These are phyloP conservation scores for Poecilia gillii DNA, from an alignment of 2,797 vertebrate genomes.

Conservation along the genomic window DNA sequence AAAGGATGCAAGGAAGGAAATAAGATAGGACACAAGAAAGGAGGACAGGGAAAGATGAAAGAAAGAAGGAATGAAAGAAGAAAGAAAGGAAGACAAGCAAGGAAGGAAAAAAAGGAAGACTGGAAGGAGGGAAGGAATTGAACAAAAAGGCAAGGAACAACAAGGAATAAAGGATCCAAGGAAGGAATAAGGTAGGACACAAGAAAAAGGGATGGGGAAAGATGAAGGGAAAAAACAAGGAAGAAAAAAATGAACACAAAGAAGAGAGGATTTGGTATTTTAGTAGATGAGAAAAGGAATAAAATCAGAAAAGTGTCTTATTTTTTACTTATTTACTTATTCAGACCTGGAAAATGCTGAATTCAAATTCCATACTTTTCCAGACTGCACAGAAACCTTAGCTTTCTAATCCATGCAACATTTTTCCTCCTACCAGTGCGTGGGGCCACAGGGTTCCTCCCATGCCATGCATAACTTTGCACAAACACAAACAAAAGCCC, in stretches of 20 bases:
- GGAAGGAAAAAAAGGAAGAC: neutral
- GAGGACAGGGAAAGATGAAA: neutral
- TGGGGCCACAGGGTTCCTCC: neutral
- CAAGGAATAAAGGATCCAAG: neutral
- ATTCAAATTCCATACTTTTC: neutral
- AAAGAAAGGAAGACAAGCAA: neutral
- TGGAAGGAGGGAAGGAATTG: neutral
- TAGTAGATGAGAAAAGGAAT: neutral
- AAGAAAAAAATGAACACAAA: neutral
- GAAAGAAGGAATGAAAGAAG: neutral
- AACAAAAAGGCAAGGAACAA: neutral
- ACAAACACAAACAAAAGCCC: conserved; percentile 3
- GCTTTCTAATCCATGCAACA: conserved; percentile 3
- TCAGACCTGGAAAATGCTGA: neutral
- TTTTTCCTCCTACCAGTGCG: neutral
- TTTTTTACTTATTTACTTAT: neutral
- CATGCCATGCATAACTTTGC: neutral
- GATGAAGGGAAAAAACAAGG: neutral
- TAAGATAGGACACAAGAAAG: neutral
- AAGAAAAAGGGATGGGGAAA: too few species aligned
- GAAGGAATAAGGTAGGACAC: neutral
- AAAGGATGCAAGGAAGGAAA: neutral
- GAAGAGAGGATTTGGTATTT: neutral
- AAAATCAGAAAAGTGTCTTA: neutral
- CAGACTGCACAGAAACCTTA: neutral